Conservation (phyloP, 2,113 vertebrate species). For the Solenodon paradoxus region DNA sequence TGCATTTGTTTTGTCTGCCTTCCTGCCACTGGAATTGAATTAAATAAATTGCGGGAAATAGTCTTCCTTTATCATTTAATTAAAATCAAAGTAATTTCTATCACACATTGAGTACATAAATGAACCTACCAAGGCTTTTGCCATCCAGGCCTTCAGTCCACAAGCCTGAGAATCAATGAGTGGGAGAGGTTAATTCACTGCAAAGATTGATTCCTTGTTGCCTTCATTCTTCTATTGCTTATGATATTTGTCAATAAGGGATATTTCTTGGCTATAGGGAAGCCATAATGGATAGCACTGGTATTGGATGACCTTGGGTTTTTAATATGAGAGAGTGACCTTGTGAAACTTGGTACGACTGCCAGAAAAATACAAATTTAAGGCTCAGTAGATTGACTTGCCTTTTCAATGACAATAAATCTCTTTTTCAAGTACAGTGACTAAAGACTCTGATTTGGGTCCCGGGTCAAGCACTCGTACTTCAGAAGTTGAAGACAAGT, state of each 20-base stretch:
- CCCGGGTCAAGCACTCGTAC: not conserved
- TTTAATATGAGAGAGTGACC: not conserved
- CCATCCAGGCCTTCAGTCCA: not conserved
- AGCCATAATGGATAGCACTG: not conserved
- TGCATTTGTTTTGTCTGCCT: not conserved
- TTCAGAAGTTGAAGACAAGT: not conserved
- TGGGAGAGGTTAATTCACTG: not conserved
- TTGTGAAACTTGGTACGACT: not conserved
- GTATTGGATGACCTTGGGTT: not conserved
- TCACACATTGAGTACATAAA: not conserved
- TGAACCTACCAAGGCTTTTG: not conserved
- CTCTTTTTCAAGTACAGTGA: not conserved
- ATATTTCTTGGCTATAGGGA: not conserved
- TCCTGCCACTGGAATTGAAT: not conserved
- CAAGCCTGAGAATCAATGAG: not conserved
- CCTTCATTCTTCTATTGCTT: not conserved
- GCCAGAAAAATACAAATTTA: not conserved
- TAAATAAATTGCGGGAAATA: not conserved
- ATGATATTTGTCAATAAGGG: not conserved
- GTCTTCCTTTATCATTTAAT: not conserved
- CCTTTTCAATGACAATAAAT: not conserved
- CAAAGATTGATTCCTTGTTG: not conserved
- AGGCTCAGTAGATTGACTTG: not conserved
- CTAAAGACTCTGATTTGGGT: constrained; percentile 12
- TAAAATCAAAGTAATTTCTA: not conserved